A percentile compares a stretch with the other conserved stretches of the same genome.
Conservation (phyloP, 64 coral and sea anemone genomes). For the Trachythela sp. region DNA sequence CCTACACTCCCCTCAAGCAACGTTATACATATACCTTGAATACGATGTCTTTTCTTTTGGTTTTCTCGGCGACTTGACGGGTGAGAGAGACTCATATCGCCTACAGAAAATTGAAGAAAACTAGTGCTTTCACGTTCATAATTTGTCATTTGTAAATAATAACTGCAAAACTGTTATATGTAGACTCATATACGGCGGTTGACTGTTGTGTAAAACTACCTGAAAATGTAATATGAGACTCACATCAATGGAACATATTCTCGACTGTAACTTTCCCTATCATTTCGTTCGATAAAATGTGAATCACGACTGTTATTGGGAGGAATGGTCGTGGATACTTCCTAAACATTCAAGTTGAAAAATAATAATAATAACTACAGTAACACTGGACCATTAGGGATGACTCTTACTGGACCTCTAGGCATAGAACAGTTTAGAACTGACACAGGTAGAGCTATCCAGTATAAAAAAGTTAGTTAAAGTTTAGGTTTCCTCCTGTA, state of each 20-base stretch:
- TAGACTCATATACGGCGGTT: too few species aligned
- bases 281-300: neutral
- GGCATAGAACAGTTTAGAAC: too few species aligned
- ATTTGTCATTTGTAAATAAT: neutral
- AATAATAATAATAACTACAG: too few species aligned
- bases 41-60: neutral
- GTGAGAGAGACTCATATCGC: neutral
- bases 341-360: neutral
- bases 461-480: too few species aligned
- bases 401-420: too few species aligned
- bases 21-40: neutral
- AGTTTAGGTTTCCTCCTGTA: too few species aligned
- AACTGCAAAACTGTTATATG: too few species aligned
- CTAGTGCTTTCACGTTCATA: neutral
- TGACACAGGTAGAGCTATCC: too few species aligned
- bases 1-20: too few species aligned
- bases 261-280: neutral
- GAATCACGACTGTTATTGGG: neutral
- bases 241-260: constrained; percentile 7
- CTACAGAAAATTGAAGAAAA: neutral
- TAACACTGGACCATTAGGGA: too few species aligned
- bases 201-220: too few species aligned
- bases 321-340: neutral
- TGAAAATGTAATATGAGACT: neutral
- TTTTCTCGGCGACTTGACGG: neutral